Conservation (phyloP, 2,113 vertebrate genomes). For the Anarhynchus alexandrinus region DNA sequence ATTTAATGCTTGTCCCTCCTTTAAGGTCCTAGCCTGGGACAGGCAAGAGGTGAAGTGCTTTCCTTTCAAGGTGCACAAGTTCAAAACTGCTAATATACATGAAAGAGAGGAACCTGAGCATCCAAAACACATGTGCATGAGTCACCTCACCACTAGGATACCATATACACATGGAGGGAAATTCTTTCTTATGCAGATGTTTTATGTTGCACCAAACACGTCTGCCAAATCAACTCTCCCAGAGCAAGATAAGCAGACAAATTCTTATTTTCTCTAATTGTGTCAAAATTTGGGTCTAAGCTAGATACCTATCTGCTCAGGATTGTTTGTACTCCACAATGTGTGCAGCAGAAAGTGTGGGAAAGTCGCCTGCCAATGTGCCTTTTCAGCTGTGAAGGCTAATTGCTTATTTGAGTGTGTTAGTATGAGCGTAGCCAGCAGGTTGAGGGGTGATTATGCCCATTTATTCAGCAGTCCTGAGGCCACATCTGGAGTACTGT, state of each 20-base stretch:
- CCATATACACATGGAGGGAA: background rate
- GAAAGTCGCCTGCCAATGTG: rapidly evolving
- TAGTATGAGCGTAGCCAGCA: background rate
- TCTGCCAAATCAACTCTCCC: background rate
- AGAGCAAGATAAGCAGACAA: background rate
- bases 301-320: background rate
- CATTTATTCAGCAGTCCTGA: background rate
- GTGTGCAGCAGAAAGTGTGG: background rate
- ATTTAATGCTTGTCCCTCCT: background rate
- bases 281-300: background rate
- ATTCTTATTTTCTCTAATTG: background rate
- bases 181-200: background rate
- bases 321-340: background rate
- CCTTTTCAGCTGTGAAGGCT: background rate
- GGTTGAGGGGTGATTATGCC: background rate
- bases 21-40: background rate
- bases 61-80: background rate
- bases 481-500: background rate
- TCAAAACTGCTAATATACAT: background rate
- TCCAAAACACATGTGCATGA: background rate
- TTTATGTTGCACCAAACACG: background rate
- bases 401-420: background rate
- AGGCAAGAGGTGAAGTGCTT: background rate
- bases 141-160: background rate
- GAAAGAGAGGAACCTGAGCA: background rate